phyloP scores from a whole-genome alignment of 2,888 invertebrate species.

The Xiphydria camelus region DNA sequence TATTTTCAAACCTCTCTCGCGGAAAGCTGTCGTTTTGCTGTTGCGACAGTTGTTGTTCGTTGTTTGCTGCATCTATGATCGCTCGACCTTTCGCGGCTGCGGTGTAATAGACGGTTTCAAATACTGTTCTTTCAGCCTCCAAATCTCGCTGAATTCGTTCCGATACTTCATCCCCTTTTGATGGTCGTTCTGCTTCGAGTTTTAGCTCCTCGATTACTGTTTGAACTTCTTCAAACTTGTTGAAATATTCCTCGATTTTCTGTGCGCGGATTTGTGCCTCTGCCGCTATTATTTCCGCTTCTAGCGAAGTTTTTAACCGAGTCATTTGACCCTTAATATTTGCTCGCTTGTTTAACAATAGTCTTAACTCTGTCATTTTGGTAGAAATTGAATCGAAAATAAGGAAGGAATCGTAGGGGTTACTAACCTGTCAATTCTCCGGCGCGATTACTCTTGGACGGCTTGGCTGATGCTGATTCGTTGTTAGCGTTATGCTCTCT shows the following conservation, averaged over 20 bases:
- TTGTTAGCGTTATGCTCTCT: too few relatives aligned
- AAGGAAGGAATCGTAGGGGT: conserved; percentile 3
- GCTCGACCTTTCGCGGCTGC: conserved; percentile 1
- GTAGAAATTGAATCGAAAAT: conserved; percentile 5
- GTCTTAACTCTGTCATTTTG: conserved; percentile 3
- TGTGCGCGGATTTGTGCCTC: conserved; percentile 3
- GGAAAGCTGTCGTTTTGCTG: background rate
- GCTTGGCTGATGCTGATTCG: too few relatives aligned
- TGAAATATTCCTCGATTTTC: conserved; percentile 4
- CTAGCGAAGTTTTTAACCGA: conserved; percentile 4
- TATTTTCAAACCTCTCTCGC: background rate
- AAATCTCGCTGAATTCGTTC: background rate
- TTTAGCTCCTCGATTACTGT: background rate
- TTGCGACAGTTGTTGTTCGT: background rate
- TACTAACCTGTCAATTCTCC: conserved; percentile 9
- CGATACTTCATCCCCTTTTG: background rate
- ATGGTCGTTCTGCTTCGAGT: background rate
- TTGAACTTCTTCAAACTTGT: conserved; percentile 8
- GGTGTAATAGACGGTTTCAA: background rate
- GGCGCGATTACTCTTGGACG: too few relatives aligned
- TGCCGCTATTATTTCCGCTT: background rate
- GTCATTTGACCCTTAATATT: conserved; percentile 9
- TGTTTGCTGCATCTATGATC: background rate
- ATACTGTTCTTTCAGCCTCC: conserved; percentile 6
- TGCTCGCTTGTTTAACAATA: conserved; percentile 1